phyloP scores from a whole-genome alignment of 2,797 vertebrate species.

The Hapalemur alaotrensis region DNA sequence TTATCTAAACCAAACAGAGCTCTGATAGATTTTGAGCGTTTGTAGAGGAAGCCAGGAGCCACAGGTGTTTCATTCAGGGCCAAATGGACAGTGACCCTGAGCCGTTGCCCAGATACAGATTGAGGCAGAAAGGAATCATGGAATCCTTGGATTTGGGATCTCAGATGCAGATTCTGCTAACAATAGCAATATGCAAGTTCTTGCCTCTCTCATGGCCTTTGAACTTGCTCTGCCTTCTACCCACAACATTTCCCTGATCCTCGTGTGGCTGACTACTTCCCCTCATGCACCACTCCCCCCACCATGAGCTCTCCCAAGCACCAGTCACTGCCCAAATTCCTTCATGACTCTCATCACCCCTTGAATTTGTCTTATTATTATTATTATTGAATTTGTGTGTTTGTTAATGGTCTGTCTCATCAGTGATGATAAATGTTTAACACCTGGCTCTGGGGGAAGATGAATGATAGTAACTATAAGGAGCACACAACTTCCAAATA shows the following conservation, averaged over 20 bases:
- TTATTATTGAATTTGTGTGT: not conserved
- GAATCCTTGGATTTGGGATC: not conserved
- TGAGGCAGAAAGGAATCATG: not conserved
- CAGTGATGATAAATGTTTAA: not conserved
- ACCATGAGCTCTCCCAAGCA: not conserved
- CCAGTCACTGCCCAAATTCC: not conserved
- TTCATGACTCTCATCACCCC: not conserved
- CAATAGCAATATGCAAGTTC: not conserved
- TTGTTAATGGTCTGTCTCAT: not conserved
- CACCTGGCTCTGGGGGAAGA: not conserved
- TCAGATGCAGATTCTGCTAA: not conserved
- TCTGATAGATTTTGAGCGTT: not conserved
- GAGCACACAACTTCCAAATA: not conserved
- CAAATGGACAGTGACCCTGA: not conserved
- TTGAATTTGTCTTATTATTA: not conserved
- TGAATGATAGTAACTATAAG: not conserved
- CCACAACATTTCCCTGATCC: not conserved
- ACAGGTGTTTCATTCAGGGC: not conserved
- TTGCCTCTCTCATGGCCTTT: not conserved
- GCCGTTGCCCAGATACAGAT: not conserved
- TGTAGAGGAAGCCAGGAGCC: not conserved
- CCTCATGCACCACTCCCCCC: not conserved
- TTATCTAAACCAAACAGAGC: not conserved
- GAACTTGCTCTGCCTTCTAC: not conserved
- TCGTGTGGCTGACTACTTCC: not conserved